Base-by-base conservation (phyloP, 2,888 invertebrate species). In the Byasa hedistus region DNA sequence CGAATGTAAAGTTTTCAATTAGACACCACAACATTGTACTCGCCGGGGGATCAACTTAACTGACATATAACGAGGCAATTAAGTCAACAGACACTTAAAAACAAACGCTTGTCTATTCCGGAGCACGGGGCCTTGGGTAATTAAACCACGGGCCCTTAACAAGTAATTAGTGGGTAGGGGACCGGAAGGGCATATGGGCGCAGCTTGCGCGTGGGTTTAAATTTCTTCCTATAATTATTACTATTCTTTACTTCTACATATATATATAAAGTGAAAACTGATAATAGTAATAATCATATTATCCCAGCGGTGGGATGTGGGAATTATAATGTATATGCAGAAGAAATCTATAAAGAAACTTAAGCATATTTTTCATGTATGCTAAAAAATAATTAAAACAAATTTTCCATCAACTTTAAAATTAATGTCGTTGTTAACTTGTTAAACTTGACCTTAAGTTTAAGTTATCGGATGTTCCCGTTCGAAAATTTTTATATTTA, bases 141-240 rank as follows among this genome's bases (percentile, higher is more conserved):
- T 86, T 85, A 83, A 82, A 81, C 71, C 70, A 72, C 74, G 75
- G 72, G 61, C 80, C 81, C 83, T 80, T 79, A 77, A 80, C 74
- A 73, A 79, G 79, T 82, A 82, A 85, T 88, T 84, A 84, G 81
- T 73, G 71, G 71, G 73, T 75, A 83, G 85, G 86, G 87, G 73
- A 76, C 84, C 87, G 88, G 89, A 89, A 89, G 80, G 76, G 75
- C 81, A 77, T 83, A 74, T 86, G 88, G 75, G 71, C 70, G 73
- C 88, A 86, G 84, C 86, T 82, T 84, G 84, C 70, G 22, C 52
- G 22, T 72, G 81, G 86, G 83, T 80, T 87, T 77, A 71, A 73
- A 74, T 84, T 86, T 79, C 82, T 72, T 72, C 71, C 76, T 62
- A 68, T 70, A 69, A 68, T 73, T 72, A 72, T 73, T 71, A 66